phyloP scores from a whole-genome alignment of 2,888 invertebrate genomes.

The Orthonychiurus folsomi region DNA sequence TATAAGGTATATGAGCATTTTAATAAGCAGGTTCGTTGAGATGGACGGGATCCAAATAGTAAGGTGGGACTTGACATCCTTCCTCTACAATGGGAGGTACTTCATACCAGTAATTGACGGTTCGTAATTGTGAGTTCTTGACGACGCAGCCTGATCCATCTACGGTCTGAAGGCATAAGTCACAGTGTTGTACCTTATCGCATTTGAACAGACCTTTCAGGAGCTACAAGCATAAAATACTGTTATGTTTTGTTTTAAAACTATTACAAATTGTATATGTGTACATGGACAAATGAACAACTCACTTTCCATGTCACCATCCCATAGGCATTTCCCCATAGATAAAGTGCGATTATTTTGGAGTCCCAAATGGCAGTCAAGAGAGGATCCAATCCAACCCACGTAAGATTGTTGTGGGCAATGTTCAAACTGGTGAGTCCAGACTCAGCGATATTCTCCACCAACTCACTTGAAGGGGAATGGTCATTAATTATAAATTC shows the following conservation, averaged over 20 bases:
- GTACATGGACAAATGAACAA: too few species aligned
- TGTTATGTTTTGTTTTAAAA: too few species aligned
- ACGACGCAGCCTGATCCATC: slow-evolving; percentile 20
- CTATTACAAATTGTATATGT: too few species aligned
- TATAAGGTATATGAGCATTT: too few species aligned
- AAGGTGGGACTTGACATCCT: slow-evolving; percentile 28
- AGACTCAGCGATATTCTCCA: slow-evolving; percentile 21
- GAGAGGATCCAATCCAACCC: slow-evolving; percentile 26
- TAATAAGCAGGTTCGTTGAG: too few species aligned
- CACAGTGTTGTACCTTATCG: slow-evolving; percentile 14
- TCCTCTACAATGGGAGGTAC: slow-evolving; percentile 25
- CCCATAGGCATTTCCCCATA: slow-evolving; percentile 35
- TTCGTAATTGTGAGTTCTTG: slow-evolving; percentile 29
- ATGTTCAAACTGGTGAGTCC: slow-evolving; percentile 30
- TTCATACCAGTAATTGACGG: slow-evolving; percentile 37
- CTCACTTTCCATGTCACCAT: slow-evolving; percentile 23
- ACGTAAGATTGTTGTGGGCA: slow-evolving; percentile 29
- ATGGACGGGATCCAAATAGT: slow-evolving; percentile 17
- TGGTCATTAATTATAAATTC: neutral
- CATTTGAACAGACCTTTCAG: slow-evolving; percentile 21
- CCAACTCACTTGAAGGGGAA: slow-evolving; percentile 15
- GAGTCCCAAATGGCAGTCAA: slow-evolving; percentile 21
- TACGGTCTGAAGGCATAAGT: slow-evolving; percentile 13
- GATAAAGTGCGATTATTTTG: slow-evolving; percentile 26
- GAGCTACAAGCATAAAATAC: slow-evolving; percentile 22